Evolutionary conservation across 2,797 vertebrate species (phyloP).

Genomic region (Mallotus villosus): DNA sequence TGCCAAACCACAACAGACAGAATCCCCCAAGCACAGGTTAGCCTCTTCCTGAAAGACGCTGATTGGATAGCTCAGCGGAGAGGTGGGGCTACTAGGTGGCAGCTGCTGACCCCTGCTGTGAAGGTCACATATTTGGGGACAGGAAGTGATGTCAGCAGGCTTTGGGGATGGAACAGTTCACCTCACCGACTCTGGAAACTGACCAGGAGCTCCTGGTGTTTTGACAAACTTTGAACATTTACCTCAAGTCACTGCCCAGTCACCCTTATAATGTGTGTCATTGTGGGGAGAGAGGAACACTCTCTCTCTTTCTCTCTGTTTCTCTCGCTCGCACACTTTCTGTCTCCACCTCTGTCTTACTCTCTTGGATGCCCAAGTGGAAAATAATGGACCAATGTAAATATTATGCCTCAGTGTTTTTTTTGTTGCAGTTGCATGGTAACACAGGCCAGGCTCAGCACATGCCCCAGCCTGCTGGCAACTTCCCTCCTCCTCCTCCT

Average conservation of each 20-base stretch:
- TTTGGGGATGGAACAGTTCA: slow-evolving; percentile 61
- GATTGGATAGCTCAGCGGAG: background rate
- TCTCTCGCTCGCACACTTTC: background rate
- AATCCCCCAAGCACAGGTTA: too few species aligned
- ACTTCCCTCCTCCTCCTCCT: slow-evolving; percentile 18
- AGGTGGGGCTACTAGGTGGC: background rate
- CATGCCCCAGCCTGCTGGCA: slow-evolving; percentile 62
- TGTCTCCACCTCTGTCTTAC: slow-evolving; percentile 26
- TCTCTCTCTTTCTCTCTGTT: background rate
- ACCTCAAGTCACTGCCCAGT: slow-evolving; percentile 22
- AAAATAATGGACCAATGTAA: slow-evolving; percentile 78
- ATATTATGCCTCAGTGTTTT: slow-evolving; percentile 79
- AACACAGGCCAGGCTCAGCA: slow-evolving; percentile 62
- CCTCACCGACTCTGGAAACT: slow-evolving; percentile 62
- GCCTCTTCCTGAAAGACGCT: background rate
- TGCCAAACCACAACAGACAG: too few species aligned
- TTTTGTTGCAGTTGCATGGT: slow-evolving; percentile 74
- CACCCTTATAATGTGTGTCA: slow-evolving; percentile 36
- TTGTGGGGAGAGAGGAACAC: slow-evolving; percentile 24
- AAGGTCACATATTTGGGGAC: slow-evolving; percentile 2
- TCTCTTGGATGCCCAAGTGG: slow-evolving; percentile 64
- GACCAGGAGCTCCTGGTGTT: slow-evolving; percentile 54
- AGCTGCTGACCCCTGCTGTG: background rate
- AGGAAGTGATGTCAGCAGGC: slow-evolving; percentile 61
- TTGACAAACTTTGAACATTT: slow-evolving; percentile 65